These are phyloP conservation scores for Melanotaenia pygmaea DNA, from an alignment of 2,797 vertebrate species.

Conservation along the genomic window DNA sequence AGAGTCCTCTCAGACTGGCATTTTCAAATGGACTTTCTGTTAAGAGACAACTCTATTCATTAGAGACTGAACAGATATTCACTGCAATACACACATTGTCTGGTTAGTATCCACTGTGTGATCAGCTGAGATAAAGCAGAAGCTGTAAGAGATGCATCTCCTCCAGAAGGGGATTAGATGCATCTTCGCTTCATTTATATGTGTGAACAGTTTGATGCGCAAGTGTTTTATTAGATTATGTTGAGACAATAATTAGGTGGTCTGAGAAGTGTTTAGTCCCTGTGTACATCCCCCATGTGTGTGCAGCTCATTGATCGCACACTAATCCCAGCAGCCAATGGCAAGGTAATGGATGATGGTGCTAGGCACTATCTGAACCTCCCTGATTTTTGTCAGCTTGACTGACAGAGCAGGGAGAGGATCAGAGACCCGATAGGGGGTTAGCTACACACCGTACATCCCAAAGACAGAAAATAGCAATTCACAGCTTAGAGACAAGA, in stretches of 20 bases:
- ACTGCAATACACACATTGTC: slow-evolving; percentile 31
- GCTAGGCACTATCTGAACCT: slow-evolving; percentile 59
- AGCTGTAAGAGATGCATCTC: background rate
- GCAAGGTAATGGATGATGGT: slow-evolving; percentile 62
- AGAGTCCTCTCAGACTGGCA: slow-evolving; percentile 28
- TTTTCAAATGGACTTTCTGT: slow-evolving; percentile 33
- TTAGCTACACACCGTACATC: slow-evolving; percentile 45
- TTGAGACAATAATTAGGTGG: slow-evolving; percentile 30
- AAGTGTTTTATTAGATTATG: slow-evolving; percentile 29
- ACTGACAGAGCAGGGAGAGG: slow-evolving; percentile 53
- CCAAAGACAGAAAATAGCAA: slow-evolving; percentile 43
- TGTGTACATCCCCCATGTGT: background rate
- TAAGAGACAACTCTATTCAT: slow-evolving; percentile 37
- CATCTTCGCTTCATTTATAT: slow-evolving; percentile 22
- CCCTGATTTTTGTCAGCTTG: slow-evolving; percentile 53
- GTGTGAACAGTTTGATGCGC: slow-evolving; percentile 21
- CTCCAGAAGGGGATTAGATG: slow-evolving; percentile 23
- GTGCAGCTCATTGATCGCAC: slow-evolving; percentile 42
- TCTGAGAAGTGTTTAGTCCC: slow-evolving; percentile 23
- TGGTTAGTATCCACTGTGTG: slow-evolving; percentile 24
- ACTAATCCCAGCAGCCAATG: slow-evolving; percentile 44
- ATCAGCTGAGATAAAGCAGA: background rate
- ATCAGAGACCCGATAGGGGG: slow-evolving; percentile 52
- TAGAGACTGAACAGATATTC: slow-evolving; percentile 13
- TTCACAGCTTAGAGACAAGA: slow-evolving; percentile 46